Conservation (phyloP, 2,797 vertebrate genomes). For the Muscicapa striata region DNA sequence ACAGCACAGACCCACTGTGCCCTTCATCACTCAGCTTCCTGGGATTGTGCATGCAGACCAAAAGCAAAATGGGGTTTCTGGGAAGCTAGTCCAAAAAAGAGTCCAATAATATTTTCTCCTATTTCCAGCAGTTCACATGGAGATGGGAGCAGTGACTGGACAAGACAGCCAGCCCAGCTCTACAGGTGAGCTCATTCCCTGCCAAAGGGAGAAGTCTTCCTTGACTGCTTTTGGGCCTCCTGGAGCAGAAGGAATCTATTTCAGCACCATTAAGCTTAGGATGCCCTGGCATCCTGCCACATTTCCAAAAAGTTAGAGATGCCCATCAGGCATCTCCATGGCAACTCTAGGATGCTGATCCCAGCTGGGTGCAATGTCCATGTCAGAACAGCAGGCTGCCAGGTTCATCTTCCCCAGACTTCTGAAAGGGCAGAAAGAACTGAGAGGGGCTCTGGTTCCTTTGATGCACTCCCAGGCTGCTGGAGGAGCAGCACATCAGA, state of each 20-base stretch:
- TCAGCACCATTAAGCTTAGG: background rate
- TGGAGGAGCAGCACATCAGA: background rate
- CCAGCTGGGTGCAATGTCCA: rapidly evolving
- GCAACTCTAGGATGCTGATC: background rate
- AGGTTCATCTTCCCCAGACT: background rate
- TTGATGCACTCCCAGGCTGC: background rate
- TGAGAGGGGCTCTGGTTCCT: background rate
- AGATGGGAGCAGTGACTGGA: background rate
- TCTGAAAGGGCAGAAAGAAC: background rate
- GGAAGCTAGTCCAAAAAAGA: background rate
- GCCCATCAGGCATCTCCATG: constrained; percentile 1
- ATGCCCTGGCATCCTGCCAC: background rate
- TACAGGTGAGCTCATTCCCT: constrained; percentile 12
- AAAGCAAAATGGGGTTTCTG: background rate
- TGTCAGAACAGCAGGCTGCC: background rate
- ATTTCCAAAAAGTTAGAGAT: background rate
- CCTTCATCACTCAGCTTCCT: background rate
- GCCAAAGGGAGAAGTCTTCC: background rate
- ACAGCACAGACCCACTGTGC: rapidly evolving
- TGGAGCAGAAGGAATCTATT: background rate
- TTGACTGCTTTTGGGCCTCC: background rate
- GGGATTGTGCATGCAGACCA: background rate
- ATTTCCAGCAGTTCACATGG: background rate
- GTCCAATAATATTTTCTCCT: background rate
- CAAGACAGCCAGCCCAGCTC: background rate